A percentile compares a stretch with the other conserved stretches of the same genome.
phyloP scores from a whole-genome alignment of 2,797 vertebrate species.

The Crocodylus rhombifer region DNA sequence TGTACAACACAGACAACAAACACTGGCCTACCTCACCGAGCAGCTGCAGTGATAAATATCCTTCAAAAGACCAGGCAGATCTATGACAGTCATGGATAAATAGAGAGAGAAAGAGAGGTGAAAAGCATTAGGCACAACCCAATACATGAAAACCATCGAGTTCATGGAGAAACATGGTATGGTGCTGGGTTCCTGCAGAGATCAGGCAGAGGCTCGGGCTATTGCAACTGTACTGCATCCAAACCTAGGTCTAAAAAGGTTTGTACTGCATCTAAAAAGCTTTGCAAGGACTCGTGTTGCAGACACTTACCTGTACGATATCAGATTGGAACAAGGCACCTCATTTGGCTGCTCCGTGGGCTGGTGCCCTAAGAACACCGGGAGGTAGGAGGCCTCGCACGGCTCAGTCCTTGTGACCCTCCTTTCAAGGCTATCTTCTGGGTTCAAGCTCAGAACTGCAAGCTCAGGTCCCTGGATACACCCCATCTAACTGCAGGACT shows the following conservation, averaged over 20 bases:
- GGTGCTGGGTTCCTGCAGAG: not conserved
- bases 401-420: not conserved
- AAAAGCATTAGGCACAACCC: not conserved
- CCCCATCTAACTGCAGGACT: not conserved
- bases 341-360: not conserved
- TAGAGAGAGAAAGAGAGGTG: no score
- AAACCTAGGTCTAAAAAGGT: not conserved
- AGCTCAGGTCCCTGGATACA: rapidly evolving
- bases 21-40: no score
- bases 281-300: not conserved
- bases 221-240: not conserved
- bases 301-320: not conserved
- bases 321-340: constrained; percentile 17
- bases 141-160: not conserved
- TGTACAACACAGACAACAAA: no score
- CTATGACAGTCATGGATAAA: not conserved
- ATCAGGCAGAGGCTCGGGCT: not conserved
- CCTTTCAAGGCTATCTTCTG: not conserved
- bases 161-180: not conserved
- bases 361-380: not conserved
- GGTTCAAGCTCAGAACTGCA: not conserved
- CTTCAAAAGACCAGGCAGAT: not conserved
- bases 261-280: constrained; percentile 44
- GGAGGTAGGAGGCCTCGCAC: not conserved
- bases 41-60: no score